Evolutionary conservation across 1,140 invertebrate species (phyloP).

Genomic region (Radopholus similis): DNA sequence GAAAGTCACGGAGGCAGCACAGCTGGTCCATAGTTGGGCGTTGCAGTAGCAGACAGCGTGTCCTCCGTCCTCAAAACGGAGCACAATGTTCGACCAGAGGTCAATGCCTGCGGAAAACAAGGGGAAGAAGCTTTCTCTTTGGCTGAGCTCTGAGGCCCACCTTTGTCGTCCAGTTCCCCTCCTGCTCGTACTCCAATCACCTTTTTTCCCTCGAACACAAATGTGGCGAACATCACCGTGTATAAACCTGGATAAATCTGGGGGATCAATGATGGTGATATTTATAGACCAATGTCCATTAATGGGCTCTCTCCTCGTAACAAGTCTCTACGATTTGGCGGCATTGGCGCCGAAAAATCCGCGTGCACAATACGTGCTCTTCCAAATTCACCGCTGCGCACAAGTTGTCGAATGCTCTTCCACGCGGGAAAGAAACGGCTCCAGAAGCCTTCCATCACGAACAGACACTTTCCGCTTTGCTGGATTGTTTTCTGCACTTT

Average conservation of each 20-base stretch:
- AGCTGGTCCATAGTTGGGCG: neutral
- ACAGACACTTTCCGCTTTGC: neutral
- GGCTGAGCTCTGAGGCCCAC: neutral
- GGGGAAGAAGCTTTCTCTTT: too few species aligned
- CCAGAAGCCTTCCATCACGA: neutral
- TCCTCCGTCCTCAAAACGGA: neutral
- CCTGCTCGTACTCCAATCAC: neutral
- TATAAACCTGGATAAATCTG: neutral
- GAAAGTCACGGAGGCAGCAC: neutral
- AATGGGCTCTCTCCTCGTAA: too few species aligned
- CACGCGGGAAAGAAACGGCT: neutral
- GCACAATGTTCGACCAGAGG: neutral
- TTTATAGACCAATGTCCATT: too few species aligned
- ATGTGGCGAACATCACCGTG: neutral
- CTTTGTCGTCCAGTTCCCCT: neutral
- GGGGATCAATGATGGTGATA: too few species aligned
- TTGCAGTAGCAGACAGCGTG: neutral
- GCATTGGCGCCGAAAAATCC: too few species aligned
- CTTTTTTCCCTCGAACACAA: neutral
- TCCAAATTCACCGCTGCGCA: neutral
- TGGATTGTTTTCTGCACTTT: neutral
- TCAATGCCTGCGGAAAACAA: neutral
- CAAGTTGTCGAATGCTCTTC: neutral
- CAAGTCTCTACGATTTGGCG: too few species aligned
- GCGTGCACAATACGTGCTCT: too few species aligned